Percentiles rank a stretch among this genome's conserved stretches.
phyloP scores from a whole-genome alignment of 2,888 invertebrate genomes.

The Argyra leucocephala region DNA sequence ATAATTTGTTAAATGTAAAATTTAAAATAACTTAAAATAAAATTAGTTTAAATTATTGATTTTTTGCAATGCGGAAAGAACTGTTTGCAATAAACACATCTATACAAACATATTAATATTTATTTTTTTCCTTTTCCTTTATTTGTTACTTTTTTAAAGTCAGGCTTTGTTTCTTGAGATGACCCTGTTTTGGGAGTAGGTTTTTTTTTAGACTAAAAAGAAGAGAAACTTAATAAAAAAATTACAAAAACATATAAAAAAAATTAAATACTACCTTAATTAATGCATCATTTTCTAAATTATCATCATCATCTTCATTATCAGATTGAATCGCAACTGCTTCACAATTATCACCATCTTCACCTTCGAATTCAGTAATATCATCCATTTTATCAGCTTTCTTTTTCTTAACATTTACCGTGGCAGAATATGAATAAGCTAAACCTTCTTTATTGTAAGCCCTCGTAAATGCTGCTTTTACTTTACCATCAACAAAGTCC shows the following conservation, averaged over 20 bases:
- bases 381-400: constrained; percentile 43
- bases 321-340: constrained; percentile 33
- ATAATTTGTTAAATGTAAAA: too few species aligned
- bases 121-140: constrained; percentile 4
- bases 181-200: constrained; percentile 20
- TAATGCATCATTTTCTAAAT: constrained; percentile 63
- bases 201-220: constrained; percentile 34
- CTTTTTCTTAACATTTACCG: constrained; percentile 53
- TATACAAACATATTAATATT: too few species aligned
- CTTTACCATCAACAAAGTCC: constrained; percentile 65
- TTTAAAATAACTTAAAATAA: too few species aligned
- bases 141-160: constrained; percentile 16
- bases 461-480: constrained; percentile 88
- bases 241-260: background rate
- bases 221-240: background rate
- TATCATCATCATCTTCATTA: constrained; percentile 49
- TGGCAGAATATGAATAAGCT: constrained; percentile 66
- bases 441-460: constrained; percentile 78
- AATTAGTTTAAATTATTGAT: too few species aligned
- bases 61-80: too few species aligned
- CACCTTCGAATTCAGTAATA: constrained; percentile 38
- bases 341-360: constrained; percentile 40
- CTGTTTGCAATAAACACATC: too few species aligned
- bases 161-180: constrained; percentile 29
- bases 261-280: constrained; percentile 49